These are phyloP conservation scores for Rotaria macrura DNA, from an alignment of 2,888 invertebrate species.

Conservation along the genomic window DNA sequence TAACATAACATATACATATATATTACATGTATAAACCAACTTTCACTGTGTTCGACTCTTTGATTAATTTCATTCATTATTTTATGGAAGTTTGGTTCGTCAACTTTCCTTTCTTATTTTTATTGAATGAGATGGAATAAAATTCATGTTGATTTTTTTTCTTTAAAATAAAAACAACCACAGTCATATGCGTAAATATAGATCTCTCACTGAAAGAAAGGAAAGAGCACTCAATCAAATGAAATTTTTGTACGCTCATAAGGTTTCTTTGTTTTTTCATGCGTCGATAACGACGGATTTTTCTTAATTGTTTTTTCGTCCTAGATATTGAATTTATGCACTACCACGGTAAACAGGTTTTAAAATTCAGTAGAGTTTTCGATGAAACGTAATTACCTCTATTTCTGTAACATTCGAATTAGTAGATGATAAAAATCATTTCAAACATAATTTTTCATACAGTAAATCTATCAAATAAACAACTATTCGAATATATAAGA, in stretches of 20 bases:
- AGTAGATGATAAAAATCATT: too few species aligned
- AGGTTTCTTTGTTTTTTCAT: not conserved
- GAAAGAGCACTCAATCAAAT: not conserved
- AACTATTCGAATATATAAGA: too few species aligned
- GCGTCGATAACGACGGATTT: not conserved
- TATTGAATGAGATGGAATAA: not conserved
- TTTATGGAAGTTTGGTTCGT: not conserved
- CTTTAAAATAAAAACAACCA: not conserved
- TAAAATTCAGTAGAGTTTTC: too few species aligned
- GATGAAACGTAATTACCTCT: too few species aligned
- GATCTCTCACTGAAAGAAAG: not conserved
- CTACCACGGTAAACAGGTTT: too few species aligned
- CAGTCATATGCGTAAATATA: not conserved
- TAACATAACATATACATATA: too few species aligned
- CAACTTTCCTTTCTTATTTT: not conserved
- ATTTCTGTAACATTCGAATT: too few species aligned
- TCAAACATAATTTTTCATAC: too few species aligned
- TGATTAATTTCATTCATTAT: not conserved
- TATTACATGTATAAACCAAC: too few species aligned
- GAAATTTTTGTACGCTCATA: not conserved
- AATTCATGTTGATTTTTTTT: not conserved
- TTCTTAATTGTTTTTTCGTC: too few species aligned
- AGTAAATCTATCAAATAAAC: too few species aligned
- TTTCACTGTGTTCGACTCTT: not conserved
- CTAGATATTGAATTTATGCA: too few species aligned